A percentile compares a stretch with the other conserved stretches of the same genome.
Conservation (phyloP, 2,113 vertebrate species). For the Antechinus stuartii region DNA sequence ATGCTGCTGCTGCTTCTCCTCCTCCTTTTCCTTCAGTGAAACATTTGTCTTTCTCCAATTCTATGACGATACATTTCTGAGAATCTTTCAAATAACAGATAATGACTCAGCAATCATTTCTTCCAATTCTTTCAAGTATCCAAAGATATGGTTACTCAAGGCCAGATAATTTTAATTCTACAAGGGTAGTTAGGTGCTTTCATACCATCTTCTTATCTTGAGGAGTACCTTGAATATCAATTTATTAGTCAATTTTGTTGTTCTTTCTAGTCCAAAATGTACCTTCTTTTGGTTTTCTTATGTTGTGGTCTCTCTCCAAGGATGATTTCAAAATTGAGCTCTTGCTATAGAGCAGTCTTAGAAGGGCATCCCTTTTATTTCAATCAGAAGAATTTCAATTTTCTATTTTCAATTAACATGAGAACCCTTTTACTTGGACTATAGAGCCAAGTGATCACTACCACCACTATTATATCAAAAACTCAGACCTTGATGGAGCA, state of each 20-base stretch:
- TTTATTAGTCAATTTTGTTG: background rate
- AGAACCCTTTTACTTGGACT: background rate
- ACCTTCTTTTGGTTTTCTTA: background rate
- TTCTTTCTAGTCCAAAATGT: background rate
- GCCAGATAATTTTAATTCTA: background rate
- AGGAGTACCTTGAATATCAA: background rate
- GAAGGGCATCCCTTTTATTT: background rate
- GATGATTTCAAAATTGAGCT: background rate
- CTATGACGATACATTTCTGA: background rate
- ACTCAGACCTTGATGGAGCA: background rate
- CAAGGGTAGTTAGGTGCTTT: background rate
- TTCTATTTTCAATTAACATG: background rate
- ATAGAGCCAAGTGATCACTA: background rate
- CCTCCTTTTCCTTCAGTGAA: background rate
- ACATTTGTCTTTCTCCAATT: background rate
- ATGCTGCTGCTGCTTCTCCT: background rate
- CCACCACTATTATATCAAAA: background rate
- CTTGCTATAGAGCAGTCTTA: background rate
- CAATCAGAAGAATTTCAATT: background rate
- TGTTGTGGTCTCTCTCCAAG: background rate
- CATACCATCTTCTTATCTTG: background rate
- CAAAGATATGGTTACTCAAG: background rate
- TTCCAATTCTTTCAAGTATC: background rate
- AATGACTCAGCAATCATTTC: background rate
- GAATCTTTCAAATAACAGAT: background rate